Evolutionary conservation across 2,888 invertebrate species (phyloP), one percentile per base, ranked within the genome.

Genomic region (Hybos culiciformis): DNA sequence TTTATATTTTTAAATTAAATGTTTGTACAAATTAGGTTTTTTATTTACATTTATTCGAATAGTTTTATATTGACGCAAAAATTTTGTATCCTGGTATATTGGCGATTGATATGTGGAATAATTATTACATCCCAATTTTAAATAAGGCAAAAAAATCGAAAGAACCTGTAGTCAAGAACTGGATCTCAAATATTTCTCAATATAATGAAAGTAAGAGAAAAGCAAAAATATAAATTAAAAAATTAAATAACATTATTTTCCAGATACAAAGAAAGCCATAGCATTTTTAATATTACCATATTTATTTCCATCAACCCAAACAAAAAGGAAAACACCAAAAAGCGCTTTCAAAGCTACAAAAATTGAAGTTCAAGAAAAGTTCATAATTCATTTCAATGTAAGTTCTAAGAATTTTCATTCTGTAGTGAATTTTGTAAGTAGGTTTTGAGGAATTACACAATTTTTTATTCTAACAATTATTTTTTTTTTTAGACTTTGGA

Each of bases 351-450:
- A 41, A 32, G 21, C 32, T 18, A 31, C 37, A 5, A 44, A 41
- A 44, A 19, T 41, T 6, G 38, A 44, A 19, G 31, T 41, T 15
- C 44, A 44, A 23, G 44, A 44, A 23, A 44, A 40, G 12, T 41
- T 44, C 15, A 32, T 41, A n/a, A 8, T 40, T 17, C 29, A 41
- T n/a, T 38, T 33, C 29, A 33, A 45, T 20, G 45, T 45, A 37
- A 38, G 33, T 26, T 26, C 12, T 5, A 26, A 26, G 26, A 26
- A n/a, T 26, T 26, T 26, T 26, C 26, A 26, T 26, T 26, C 3
- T 26, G 26, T 26, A 3, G 26, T 9, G 9, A 4, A 26, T 26
- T 26, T 12, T 26, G 26, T 26, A 26, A 26, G 11, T 26, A 26
- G 26, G 9, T 3, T 26, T 26, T 26, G n/a, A n/a, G n/a, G n/a